A percentile compares a stretch with the other conserved stretches of the same genome.
phyloP scores from a whole-genome alignment of 2,113 vertebrate genomes.

The Tachysurus fulvidraco region DNA sequence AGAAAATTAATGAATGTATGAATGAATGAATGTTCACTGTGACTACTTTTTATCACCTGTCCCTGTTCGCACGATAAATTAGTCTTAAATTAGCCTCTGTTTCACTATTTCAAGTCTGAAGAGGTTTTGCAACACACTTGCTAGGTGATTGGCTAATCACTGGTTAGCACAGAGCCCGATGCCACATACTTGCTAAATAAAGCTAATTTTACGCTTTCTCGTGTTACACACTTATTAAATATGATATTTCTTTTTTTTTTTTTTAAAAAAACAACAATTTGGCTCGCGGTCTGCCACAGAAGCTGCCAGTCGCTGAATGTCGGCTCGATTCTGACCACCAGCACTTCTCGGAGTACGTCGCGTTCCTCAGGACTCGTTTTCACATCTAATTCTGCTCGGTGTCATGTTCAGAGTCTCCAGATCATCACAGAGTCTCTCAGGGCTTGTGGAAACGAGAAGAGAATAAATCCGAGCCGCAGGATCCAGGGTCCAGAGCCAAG shows the following conservation, averaged over 20 bases:
- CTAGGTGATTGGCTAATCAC: background rate
- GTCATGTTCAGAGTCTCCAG: background rate
- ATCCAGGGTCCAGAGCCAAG: background rate
- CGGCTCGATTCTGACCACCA: background rate
- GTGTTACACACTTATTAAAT: background rate
- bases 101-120: background rate
- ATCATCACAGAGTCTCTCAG: background rate
- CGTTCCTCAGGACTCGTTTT: background rate
- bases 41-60: background rate
- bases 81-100: background rate
- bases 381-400: background rate
- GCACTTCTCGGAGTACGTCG: slow-evolving; percentile 4
- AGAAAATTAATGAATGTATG: too few species aligned
- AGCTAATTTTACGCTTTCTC: background rate
- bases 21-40: too few species aligned
- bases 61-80: background rate
- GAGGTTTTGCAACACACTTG: background rate
- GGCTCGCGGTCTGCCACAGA: slow-evolving; percentile 24
- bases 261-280: background rate
- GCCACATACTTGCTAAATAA: background rate
- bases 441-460: background rate
- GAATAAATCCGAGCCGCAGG: background rate
- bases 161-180: background rate
- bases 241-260: background rate
- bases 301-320: slow-evolving; percentile 13